Conservation (phyloP, 2,113 vertebrate species). For the Cavia aperea region DNA sequence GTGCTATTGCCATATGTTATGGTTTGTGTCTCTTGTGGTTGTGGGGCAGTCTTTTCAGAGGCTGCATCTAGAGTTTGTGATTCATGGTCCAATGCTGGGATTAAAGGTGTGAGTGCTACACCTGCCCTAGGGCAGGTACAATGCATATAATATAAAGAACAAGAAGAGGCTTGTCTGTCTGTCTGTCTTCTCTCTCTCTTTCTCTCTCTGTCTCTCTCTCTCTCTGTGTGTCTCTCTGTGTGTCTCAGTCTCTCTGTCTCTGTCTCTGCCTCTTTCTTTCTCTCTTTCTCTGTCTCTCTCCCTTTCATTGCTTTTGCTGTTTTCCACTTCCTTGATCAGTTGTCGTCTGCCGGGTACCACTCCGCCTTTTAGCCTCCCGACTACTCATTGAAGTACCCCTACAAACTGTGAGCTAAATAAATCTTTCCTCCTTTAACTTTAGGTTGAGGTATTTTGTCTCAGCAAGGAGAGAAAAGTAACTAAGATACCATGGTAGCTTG, state of each 20-base stretch:
- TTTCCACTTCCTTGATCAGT: background rate
- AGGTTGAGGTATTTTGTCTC: background rate
- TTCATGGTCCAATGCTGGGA: background rate
- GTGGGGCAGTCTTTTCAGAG: background rate
- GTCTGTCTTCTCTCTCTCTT: background rate
- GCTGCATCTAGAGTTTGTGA: background rate
- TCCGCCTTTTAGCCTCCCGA: background rate
- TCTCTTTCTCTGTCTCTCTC: too few relatives aligned
- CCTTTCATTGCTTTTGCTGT: background rate
- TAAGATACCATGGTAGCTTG: background rate
- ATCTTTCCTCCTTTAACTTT: background rate
- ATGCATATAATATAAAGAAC: background rate
- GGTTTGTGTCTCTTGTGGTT: background rate
- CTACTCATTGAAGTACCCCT: background rate
- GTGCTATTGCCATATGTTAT: background rate
- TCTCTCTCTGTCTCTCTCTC: too few relatives aligned
- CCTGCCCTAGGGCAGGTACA: background rate
- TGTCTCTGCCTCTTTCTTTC: too few relatives aligned
- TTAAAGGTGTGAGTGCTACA: background rate
- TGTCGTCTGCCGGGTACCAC: background rate
- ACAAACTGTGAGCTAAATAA: background rate
- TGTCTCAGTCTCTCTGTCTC: background rate
- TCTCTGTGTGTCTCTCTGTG: background rate
- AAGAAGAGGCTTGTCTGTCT: background rate
- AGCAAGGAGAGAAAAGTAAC: background rate